These are phyloP conservation scores for Craniophora ligustri DNA, from an alignment of 2,888 invertebrate species.

Conservation along the genomic window DNA sequence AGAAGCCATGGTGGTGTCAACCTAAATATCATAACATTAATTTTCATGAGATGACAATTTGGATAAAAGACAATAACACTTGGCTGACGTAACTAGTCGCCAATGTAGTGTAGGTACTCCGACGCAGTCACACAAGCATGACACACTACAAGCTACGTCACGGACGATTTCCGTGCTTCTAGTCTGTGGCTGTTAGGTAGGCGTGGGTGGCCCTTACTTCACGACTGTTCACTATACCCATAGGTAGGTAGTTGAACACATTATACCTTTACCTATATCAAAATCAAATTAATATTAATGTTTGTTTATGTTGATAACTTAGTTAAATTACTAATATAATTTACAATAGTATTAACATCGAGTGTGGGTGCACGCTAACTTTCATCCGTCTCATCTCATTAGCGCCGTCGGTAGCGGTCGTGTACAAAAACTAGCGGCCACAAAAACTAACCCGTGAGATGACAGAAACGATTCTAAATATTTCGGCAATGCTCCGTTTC, in stretches of 20 bases:
- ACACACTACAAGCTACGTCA: conserved; percentile 51
- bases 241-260: too few species aligned
- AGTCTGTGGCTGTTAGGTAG: conserved; percentile 34
- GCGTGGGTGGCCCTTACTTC: conserved; percentile 67
- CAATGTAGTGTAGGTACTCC: conserved; percentile 31
- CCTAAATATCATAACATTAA: conserved; percentile 27
- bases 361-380: conserved; percentile 30
- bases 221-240: conserved; percentile 54
- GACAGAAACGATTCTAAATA: conserved; percentile 85
- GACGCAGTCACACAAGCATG: conserved; percentile 33
- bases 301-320: conserved; percentile 10
- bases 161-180: conserved; percentile 52
- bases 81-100: conserved; percentile 11
- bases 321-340: conserved; percentile 7
- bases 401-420: conserved; percentile 70
- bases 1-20: conserved; percentile 22
- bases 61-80: conserved; percentile 39
- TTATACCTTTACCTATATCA: too few species aligned
- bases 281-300: conserved; percentile 28
- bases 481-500: conserved; percentile 83
- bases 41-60: conserved; percentile 49
- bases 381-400: conserved; percentile 72
- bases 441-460: conserved; percentile 77
- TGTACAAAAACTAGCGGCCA: conserved; percentile 68
- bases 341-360: conserved; percentile 13